Evolutionary conservation across 1,140 invertebrate genomes (phyloP), one percentile per base, ranked within the genome.

Genomic region (Hermatobates lingyangjiaoensis): DNA sequence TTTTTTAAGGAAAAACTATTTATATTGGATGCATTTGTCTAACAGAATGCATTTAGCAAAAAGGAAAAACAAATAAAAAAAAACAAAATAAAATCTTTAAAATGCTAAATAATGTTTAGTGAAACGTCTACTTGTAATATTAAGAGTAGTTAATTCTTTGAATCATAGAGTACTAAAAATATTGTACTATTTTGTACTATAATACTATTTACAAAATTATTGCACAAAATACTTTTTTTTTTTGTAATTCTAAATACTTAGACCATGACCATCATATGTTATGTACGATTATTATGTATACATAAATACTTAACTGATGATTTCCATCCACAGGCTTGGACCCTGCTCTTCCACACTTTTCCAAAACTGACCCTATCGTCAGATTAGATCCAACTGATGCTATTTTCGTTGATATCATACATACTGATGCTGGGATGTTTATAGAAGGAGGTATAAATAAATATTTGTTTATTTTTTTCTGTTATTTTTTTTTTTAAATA

Each of bases 341-440:
- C 68, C 90, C 91, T 0, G 91, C 91, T 0, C 87, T 87, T 52
- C 91, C 91, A 0, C 81, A 91, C 62, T 95, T 95, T 66, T 81
- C 83, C 56, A 80, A 84, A 54, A 82, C 85, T 0, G 74, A 80
- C 45, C 74, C 79, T 4, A 74, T 85, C 55, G 87, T 92, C 0
- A 74, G 88, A 1, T 68, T 94, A 15, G 89, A 94, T 64, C 75
- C 78, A 14, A 75, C 75, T 12, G 91, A 94, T 62, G 88, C 87
- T 0, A 67, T 76, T 34, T 91, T 82, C 61, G 87, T 93, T 1
- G 87, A 88, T 60, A 74, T 87, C 1, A 81, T 92, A 53, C 90
- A 94, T 62, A 88, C 87, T 2, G 88, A 94, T 64, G 81, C 81
- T 7, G 80, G 74, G 63, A 78, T 80, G 1, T 76, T 91, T 58